These are phyloP conservation scores for Diarsia rubi DNA, from an alignment of 2,888 invertebrate species.

Conservation along the genomic window DNA sequence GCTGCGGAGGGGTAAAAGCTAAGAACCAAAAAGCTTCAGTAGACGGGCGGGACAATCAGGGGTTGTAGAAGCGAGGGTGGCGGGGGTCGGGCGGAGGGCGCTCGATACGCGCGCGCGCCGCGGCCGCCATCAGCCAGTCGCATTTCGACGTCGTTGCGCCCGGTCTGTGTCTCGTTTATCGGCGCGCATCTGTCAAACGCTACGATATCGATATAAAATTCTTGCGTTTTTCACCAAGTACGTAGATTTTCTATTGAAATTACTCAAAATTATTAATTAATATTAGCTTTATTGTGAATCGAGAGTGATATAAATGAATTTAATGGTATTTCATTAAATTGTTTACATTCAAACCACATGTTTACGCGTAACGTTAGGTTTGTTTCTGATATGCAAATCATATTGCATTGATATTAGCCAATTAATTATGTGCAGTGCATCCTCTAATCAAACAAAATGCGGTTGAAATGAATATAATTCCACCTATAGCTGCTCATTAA, in stretches of 20 bases:
- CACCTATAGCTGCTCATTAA: constrained; percentile 9
- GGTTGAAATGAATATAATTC: constrained; percentile 15
- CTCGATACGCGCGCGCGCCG: constrained; percentile 90
- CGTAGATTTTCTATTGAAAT: constrained; percentile 72
- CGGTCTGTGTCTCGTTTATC: constrained; percentile 73
- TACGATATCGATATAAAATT: constrained; percentile 84
- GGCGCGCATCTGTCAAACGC: constrained; percentile 82
- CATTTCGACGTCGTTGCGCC: constrained; percentile 82
- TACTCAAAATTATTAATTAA: constrained; percentile 49
- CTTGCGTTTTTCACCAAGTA: constrained; percentile 80
- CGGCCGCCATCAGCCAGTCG: constrained; percentile 80
- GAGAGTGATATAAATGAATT: constrained; percentile 61
- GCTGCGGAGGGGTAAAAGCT: constrained; percentile 71
- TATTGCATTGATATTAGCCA: constrained; percentile 34
- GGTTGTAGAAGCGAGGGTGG: constrained; percentile 83
- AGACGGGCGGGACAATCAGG: constrained; percentile 78
- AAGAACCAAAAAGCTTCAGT: constrained; percentile 72
- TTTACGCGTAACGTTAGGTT: constrained; percentile 74
- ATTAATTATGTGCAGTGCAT: constrained; percentile 51
- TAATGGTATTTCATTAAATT: constrained; percentile 73
- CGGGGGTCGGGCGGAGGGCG: constrained; percentile 82
- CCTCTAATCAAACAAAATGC: constrained; percentile 21
- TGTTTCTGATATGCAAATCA: constrained; percentile 59
- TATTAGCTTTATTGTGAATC: constrained; percentile 37
- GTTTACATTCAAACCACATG: constrained; percentile 86